phyloP scores from a whole-genome alignment of 2,888 invertebrate species.

The Apoda limacodes region DNA sequence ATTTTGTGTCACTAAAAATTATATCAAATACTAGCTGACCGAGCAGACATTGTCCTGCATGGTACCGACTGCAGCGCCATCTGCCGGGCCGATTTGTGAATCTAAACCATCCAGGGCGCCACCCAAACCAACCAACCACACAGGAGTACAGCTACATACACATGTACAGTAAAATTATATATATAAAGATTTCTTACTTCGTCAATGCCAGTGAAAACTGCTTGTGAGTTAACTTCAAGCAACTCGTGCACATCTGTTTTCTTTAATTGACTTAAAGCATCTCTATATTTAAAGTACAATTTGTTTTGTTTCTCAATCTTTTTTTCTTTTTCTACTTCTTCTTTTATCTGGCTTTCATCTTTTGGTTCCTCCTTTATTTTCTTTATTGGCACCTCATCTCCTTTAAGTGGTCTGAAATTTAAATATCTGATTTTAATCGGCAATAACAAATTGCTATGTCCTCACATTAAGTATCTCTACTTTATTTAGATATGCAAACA shows the following conservation, averaged over 20 bases:
- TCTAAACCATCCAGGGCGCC: too few species aligned
- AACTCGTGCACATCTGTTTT: constrained; percentile 74
- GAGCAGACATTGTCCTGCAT: too few species aligned
- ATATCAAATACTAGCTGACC: too few species aligned
- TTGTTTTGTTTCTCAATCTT: constrained; percentile 80
- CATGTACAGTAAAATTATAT: too few species aligned
- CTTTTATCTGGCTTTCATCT: constrained; percentile 57
- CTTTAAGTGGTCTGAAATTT: constrained; percentile 33
- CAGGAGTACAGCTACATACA: too few species aligned
- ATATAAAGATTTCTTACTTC: constrained; percentile 74
- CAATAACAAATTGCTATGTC: neutral
- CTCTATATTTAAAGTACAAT: constrained; percentile 45
- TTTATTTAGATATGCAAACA: neutral
- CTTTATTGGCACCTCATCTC: constrained; percentile 73
- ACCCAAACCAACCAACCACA: too few species aligned
- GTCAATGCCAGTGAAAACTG: constrained; percentile 74
- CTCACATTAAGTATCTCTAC: neutral
- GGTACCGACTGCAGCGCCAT: too few species aligned
- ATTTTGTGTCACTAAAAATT: too few species aligned
- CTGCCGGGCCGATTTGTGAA: too few species aligned
- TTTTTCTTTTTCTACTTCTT: constrained; percentile 66
- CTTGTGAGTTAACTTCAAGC: constrained; percentile 79
- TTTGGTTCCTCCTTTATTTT: constrained; percentile 77
- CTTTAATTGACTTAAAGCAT: constrained; percentile 51
- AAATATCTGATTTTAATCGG: too few species aligned